Conservation (phyloP, 2,888 invertebrate species). For the Epirrhoe alternata region DNA sequence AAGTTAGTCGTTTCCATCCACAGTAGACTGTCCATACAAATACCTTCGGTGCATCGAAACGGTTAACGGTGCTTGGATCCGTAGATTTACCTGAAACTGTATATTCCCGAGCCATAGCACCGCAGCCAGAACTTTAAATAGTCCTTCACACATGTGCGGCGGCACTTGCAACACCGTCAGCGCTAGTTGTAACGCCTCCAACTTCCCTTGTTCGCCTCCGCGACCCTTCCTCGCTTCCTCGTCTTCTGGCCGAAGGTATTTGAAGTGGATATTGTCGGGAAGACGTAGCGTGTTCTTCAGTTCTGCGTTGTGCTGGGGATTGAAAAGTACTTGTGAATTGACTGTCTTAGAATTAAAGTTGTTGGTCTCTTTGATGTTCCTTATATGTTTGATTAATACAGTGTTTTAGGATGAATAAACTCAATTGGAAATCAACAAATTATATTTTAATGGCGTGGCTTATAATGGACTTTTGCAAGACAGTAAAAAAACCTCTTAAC, state of each 20-base stretch:
- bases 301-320: constrained; percentile 87
- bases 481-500: too few relatives aligned
- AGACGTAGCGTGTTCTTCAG: constrained; percentile 90
- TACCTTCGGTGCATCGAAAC: too few relatives aligned
- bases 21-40: too few relatives aligned
- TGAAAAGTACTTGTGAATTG: neutral
- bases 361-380: too few relatives aligned
- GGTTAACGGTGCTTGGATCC: neutral
- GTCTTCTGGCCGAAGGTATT: constrained; percentile 93
- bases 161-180: constrained; percentile 96
- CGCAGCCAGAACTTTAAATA: constrained; percentile 94
- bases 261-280: constrained; percentile 90
- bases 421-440: too few relatives aligned
- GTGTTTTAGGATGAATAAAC: too few relatives aligned
- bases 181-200: constrained; percentile 94
- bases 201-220: constrained; percentile 80
- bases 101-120: constrained; percentile 96
- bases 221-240: constrained; percentile 78
- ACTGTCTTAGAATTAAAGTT: too few relatives aligned
- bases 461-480: too few relatives aligned
- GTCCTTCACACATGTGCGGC: constrained; percentile 93
- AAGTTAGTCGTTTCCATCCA: too few relatives aligned
- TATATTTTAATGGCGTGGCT: too few relatives aligned
- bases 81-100: constrained; percentile 86
- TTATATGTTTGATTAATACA: too few relatives aligned